These are phyloP conservation scores for Iselma pallidipennis DNA, from an alignment of 2,888 invertebrate species.

Conservation along the genomic window DNA sequence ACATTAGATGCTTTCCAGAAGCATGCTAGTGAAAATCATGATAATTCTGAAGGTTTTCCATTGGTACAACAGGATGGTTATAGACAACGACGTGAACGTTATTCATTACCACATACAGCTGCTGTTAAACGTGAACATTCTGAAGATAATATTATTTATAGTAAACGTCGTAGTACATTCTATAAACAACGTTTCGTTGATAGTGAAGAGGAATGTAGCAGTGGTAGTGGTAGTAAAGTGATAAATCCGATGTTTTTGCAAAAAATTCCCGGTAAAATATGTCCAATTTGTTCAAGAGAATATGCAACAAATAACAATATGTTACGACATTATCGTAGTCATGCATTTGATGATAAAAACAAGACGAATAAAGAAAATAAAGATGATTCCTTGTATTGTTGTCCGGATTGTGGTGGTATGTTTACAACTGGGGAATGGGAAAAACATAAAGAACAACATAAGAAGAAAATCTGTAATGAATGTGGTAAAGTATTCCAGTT, in stretches of 20 bases:
- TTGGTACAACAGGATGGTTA: constrained; percentile 46
- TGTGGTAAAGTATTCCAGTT: constrained; percentile 67
- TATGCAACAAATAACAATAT: constrained; percentile 62
- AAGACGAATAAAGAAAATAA: constrained; percentile 56
- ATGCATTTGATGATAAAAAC: constrained; percentile 42
- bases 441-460: constrained; percentile 63
- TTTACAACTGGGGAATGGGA: constrained; percentile 64
- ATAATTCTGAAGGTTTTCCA: constrained; percentile 46
- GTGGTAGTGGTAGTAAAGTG: constrained; percentile 5
- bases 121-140: constrained; percentile 23
- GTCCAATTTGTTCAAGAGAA: constrained; percentile 62
- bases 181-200: constrained; percentile 26
- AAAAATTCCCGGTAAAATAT: constrained; percentile 35
- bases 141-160: constrained; percentile 28
- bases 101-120: constrained; percentile 5
- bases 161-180: constrained; percentile 33
- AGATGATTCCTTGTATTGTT: constrained; percentile 62
- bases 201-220: constrained; percentile 41
- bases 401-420: constrained; percentile 65
- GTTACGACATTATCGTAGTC: constrained; percentile 62
- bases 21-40: constrained; percentile 48
- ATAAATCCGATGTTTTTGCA: constrained; percentile 17
- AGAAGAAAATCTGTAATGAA: constrained; percentile 63
- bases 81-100: constrained; percentile 26
- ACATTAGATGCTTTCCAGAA: constrained; percentile 47